These are phyloP conservation scores for Drosophila lacertosa DNA, from an alignment of 1,140 invertebrate species.

Conservation along the genomic window DNA sequence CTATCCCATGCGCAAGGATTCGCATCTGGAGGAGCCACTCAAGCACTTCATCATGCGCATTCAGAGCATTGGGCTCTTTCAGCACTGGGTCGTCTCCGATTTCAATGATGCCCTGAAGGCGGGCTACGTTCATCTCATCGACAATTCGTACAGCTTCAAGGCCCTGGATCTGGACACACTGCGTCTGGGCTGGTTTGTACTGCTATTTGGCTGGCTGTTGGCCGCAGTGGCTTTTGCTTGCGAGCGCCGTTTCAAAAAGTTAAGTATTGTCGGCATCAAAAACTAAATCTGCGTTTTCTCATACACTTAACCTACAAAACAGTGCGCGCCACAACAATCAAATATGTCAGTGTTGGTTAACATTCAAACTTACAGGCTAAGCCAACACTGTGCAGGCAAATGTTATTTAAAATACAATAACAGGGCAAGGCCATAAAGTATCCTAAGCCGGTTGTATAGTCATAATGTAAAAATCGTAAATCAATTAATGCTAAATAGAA, in stretches of 20 bases:
- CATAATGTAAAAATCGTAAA: not conserved
- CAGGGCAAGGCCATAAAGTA: not conserved
- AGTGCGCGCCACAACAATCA: not conserved
- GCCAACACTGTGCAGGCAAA: conserved; percentile 3
- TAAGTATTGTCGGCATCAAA: too few relatives aligned
- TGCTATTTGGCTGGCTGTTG: conserved; percentile 39
- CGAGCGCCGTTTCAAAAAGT: conserved; percentile 17
- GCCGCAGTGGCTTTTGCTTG: conserved; percentile 28
- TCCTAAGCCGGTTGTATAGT: not conserved
- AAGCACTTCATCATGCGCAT: conserved; percentile 68
- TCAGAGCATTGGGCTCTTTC: conserved; percentile 56
- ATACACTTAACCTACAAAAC: too few relatives aligned
- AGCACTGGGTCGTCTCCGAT: conserved; percentile 66
- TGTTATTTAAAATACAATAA: not conserved
- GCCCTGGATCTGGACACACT: conserved; percentile 59
- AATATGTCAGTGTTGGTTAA: not conserved
- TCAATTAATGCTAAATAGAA: not conserved
- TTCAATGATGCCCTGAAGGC: conserved; percentile 70
- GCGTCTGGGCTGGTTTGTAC: conserved; percentile 55
- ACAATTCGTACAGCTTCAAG: conserved; percentile 60
- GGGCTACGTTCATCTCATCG: conserved; percentile 63
- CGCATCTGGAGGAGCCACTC: conserved; percentile 56
- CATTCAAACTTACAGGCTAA: not conserved
- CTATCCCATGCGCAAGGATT: conserved; percentile 68
- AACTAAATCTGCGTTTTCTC: too few relatives aligned